A percentile compares a stretch with the other conserved stretches of the same genome.
Conservation (phyloP, 2,797 vertebrate genomes). For the Numenius phaeopus region DNA sequence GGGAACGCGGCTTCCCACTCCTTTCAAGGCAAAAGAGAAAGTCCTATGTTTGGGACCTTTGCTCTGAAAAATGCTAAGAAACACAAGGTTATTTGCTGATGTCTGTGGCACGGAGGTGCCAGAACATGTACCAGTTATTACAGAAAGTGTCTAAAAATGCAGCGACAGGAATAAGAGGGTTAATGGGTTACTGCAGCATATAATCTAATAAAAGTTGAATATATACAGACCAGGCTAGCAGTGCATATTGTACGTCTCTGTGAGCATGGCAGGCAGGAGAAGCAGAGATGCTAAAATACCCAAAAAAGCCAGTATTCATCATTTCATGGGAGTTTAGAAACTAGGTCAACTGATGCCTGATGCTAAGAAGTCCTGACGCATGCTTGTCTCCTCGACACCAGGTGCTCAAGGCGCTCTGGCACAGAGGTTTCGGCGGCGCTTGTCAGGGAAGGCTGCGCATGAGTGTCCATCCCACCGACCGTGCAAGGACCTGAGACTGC, state of each 20-base stretch:
- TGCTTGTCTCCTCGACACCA: fast-evolving
- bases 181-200: neutral
- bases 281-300: neutral
- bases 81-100: neutral
- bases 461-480: fast-evolving
- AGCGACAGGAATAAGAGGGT: neutral
- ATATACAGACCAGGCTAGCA: neutral
- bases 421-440: fast-evolving
- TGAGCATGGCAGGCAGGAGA: neutral
- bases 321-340: neutral
- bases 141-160: neutral
- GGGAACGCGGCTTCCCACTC: neutral
- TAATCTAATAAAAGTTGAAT: neutral
- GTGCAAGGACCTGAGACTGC: too few species aligned
- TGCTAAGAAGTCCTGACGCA: fast-evolving
- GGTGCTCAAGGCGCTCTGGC: fast-evolving
- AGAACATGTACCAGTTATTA: neutral
- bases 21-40: neutral
- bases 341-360: neutral
- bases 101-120: neutral
- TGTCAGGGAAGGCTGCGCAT: too few species aligned
- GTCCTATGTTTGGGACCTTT: neutral
- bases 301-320: neutral
- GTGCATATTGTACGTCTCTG: neutral
- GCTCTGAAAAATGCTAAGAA: neutral